Evolutionary conservation across 2,888 invertebrate species (phyloP), one percentile per base, ranked within the genome.

Genomic region (Itoplectis maculator): DNA sequence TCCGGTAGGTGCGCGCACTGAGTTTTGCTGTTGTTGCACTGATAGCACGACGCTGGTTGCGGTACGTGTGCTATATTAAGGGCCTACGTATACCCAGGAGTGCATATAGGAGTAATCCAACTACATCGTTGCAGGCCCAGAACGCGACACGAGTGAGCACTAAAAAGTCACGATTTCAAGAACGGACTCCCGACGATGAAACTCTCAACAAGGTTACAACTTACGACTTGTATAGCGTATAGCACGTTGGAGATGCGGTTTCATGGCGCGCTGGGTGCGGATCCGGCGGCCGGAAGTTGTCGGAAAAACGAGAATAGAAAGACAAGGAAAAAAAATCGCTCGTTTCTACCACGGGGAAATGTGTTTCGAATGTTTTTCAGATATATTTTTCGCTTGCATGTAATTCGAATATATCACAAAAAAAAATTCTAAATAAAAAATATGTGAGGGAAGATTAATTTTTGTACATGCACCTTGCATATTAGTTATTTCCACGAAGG

Each of bases 151-250:
- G 15, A 66, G 49, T 49, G 66, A 20, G 37, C 40, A 70, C 42
- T 23, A 51, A 74, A 63, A 74, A 65, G 79, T 72, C 49, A 18
- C 49, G 68, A 68, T 79, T 74, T 63, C 45, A 15, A 54, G 63
- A 56, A 15, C 15, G 23, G 35, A 75, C 63, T 70, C 20, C 15
- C 69, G 47, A 59, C 29, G 29, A 65, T 13, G 23, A 56, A 76
- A 80, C 75, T 80, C 56, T 54, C 23, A 70, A 70, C 65, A 18
- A 70, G 56, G 47, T 76, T 75, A 76, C 40, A 59, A 54, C 74
- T 76, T 80, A 70, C 18, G 56, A 63, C 61, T 74, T 49, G 11
- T 42, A 59, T 51, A 29, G 37, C 61, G 40, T 73, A 23, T 13
- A 9, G 47, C 42, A 18, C 40, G 29, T 35, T 37, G 37, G 59